Percentiles rank a stretch among this genome's conserved stretches.
Evolutionary conservation across 2,888 invertebrate species (phyloP).

Genomic region (Drepanosiphum platanoidis): DNA sequence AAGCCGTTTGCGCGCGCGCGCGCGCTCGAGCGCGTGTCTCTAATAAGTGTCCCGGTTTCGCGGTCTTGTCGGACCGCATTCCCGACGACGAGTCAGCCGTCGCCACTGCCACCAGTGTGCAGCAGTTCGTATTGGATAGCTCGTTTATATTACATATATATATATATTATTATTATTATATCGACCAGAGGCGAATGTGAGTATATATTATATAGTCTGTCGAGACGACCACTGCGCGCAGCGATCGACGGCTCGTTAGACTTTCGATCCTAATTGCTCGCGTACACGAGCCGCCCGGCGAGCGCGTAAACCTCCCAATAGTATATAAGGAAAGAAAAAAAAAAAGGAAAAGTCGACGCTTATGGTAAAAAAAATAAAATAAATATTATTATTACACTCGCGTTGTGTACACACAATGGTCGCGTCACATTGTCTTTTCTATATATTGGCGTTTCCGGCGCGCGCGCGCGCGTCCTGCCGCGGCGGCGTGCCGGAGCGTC

Average conservation of each 20-base stretch:
- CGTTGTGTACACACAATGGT: too few relatives aligned
- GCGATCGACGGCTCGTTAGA: not conserved
- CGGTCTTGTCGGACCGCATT: slow-evolving; percentile 50
- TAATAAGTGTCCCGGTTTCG: slow-evolving; percentile 48
- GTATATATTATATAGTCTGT: not conserved
- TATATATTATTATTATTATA: too few relatives aligned
- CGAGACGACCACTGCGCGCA: not conserved
- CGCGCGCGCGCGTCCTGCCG: too few relatives aligned
- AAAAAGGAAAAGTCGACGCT: too few relatives aligned
- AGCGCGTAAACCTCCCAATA: too few relatives aligned
- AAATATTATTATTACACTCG: too few relatives aligned
- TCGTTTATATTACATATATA: too few relatives aligned
- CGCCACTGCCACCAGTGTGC: not conserved
- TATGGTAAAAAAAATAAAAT: too few relatives aligned
- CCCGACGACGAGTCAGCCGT: not conserved
- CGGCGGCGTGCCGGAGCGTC: not conserved
- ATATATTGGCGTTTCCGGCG: too few relatives aligned
- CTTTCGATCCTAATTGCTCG: slow-evolving; percentile 32
- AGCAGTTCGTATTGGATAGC: not conserved
- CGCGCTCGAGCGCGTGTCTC: slow-evolving; percentile 6
- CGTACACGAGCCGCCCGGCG: not conserved
- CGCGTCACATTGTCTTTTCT: too few relatives aligned
- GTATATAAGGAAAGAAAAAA: too few relatives aligned
- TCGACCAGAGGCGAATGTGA: not conserved
- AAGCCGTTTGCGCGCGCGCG: not conserved